These are phyloP conservation scores for Pseudobourletiella spinata DNA, from an alignment of 1,140 invertebrate species.

Conservation along the genomic window DNA sequence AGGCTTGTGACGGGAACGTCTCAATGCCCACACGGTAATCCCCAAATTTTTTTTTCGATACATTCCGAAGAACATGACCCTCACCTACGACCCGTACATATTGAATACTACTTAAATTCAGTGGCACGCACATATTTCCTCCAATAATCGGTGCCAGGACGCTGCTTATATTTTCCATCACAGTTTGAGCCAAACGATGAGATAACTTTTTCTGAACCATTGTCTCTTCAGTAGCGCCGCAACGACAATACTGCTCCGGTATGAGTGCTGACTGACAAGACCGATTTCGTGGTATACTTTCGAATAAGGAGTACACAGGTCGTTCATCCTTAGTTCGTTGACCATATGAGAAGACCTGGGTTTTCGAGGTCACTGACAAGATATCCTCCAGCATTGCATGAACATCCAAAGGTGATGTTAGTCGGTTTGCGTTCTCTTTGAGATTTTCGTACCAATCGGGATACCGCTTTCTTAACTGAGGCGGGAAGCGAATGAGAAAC, in stretches of 20 bases:
- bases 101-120: conserved; percentile 23
- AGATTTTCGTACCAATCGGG: conserved; percentile 21
- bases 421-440: conserved; percentile 17
- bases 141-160: conserved; percentile 8
- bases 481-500: conserved; percentile 31
- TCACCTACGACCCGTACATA: conserved; percentile 23
- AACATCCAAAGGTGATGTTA: conserved; percentile 34
- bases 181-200: conserved; percentile 16
- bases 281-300: conserved; percentile 17
- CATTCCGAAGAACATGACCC: conserved; percentile 34
- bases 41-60: no score
- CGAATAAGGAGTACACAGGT: conserved; percentile 28
- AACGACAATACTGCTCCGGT: conserved; percentile 33
- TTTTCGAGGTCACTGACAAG: conserved; percentile 2
- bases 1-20: conserved; percentile 47
- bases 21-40: conserved; percentile 47
- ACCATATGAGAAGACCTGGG: neutral
- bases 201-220: conserved; percentile 11
- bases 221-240: conserved; percentile 18
- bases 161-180: conserved; percentile 18
- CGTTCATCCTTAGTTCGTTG: neutral
- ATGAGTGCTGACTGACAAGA: conserved; percentile 27
- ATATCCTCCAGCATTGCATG: conserved; percentile 27
- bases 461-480: neutral
- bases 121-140: neutral